phyloP scores from a whole-genome alignment of 1,140 invertebrate species.

The Piezodorus guildinii region DNA sequence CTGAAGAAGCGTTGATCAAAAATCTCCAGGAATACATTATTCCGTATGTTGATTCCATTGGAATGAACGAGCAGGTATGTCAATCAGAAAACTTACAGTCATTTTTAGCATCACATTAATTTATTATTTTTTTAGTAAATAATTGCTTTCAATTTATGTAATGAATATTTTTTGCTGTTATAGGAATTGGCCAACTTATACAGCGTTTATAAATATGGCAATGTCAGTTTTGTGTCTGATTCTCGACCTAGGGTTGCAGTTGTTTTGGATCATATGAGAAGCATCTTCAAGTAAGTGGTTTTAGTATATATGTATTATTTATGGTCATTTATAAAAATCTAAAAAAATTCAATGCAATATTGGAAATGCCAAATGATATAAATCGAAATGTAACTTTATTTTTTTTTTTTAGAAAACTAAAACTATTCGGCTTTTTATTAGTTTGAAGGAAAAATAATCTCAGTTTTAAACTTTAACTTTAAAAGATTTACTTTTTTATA shows the following conservation, averaged over 20 bases:
- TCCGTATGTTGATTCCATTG: conserved; percentile 70
- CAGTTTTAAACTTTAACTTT: too few relatives aligned
- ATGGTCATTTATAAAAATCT: too few relatives aligned
- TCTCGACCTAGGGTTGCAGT: conserved; percentile 67
- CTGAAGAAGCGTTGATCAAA: conserved; percentile 53
- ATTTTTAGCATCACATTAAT: not conserved
- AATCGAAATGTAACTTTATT: too few relatives aligned
- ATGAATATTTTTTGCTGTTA: conserved; percentile 17
- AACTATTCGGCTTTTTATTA: too few relatives aligned
- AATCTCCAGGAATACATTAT: conserved; percentile 56
- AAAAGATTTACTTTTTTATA: too few relatives aligned
- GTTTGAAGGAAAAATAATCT: too few relatives aligned
- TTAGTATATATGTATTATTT: too few relatives aligned
- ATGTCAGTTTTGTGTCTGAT: conserved; percentile 62
- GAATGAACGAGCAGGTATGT: conserved; percentile 70
- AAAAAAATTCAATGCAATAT: too few relatives aligned
- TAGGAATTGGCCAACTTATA: conserved; percentile 66
- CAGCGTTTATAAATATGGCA: conserved; percentile 53
- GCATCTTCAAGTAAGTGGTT: conserved; percentile 45
- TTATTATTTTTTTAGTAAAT: not conserved
- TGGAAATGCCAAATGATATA: too few relatives aligned
- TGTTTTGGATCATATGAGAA: conserved; percentile 73
- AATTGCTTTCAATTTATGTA: not conserved
- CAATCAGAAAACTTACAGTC: too few relatives aligned
- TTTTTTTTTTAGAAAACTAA: too few relatives aligned